A percentile compares a stretch with the other conserved stretches of the same genome.
Evolutionary conservation across 2,113 vertebrate species (phyloP).

Genomic region (Vanacampus margaritifer): DNA sequence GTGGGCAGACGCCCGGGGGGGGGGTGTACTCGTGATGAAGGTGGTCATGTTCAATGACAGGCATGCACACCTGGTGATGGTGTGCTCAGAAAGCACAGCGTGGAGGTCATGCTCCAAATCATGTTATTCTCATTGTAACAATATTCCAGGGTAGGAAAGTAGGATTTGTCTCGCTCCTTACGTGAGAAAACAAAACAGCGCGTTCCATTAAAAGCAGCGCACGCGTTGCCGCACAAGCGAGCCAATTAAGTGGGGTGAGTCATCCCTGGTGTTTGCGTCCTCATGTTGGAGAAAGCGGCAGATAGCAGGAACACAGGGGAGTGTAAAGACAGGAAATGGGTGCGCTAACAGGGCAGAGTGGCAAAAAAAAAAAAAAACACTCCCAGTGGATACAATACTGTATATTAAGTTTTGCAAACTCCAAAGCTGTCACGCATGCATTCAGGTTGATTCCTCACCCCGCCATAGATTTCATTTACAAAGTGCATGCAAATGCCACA

Average conservation of each 20-base stretch:
- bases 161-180: neutral
- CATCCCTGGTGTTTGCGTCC: neutral
- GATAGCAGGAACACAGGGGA: neutral
- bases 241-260: neutral
- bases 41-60: conserved; percentile 30
- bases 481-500: too few relatives aligned
- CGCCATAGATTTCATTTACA: too few relatives aligned
- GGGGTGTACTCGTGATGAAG: conserved; percentile 33
- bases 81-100: conserved; percentile 4
- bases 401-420: neutral
- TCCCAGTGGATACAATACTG: neutral
- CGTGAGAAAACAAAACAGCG: neutral
- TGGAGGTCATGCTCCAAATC: conserved; percentile 6
- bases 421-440: too few relatives aligned
- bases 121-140: conserved; percentile 14
- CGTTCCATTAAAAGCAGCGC: neutral
- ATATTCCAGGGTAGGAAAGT: conserved; percentile 3
- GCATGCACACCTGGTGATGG: conserved; percentile 4
- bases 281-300: neutral
- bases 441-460: too few relatives aligned
- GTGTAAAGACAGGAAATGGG: neutral
- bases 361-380: neutral
- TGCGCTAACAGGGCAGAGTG: neutral
- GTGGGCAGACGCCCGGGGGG: conserved; percentile 4
- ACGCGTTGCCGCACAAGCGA: neutral